Evolutionary conservation across 1,140 invertebrate species (phyloP), one percentile per base, ranked within the genome.

Genomic region (Tetramorium simillimum): DNA sequence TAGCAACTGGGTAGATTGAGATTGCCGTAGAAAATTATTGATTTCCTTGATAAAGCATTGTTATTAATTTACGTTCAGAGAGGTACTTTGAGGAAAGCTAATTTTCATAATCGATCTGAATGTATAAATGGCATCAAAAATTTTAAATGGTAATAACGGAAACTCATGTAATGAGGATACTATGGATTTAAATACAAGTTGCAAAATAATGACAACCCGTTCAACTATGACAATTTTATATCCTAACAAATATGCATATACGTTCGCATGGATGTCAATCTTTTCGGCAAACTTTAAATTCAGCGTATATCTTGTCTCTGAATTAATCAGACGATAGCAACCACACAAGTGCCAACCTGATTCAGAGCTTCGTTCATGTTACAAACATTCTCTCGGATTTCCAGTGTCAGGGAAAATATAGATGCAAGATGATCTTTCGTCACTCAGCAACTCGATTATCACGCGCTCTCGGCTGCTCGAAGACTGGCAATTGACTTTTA

Each of bases 381-480:
- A 82, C 85, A 49, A 82, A 82, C 76, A 86, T 82, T 86, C 65
- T 16, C 51, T 86, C 77, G 78, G 43, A 86, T 86, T 82, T 86
- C 77, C 43, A 86, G 53, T 56, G 85, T 86, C 85, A 86, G 65
- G 77, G 85, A 82, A 86, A 86, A 86, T 86, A 86, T 69, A 81
- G 51, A 69, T 81, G 85, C 85, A 86, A 86, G 77, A 86, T 82
- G 85, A 86, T 86, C 53, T 69, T 86, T 70, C 56, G 28, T 82
- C 21, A 82, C 7, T 86, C 85, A 86, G 77, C 85, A 82, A 78
- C 62, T 85, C 60, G 69, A 86, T 86, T 86, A 73, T 86, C 73
- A 80, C 60, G 49, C n/a, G 75, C 46, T 86, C 65, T 49, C 51
- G 76, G 10, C 40, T 37, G 53, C 53, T 46, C 69, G 40, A 84